These are phyloP conservation scores for Chorisops tibialis DNA, from an alignment of 2,888 invertebrate genomes.

Conservation along the genomic window DNA sequence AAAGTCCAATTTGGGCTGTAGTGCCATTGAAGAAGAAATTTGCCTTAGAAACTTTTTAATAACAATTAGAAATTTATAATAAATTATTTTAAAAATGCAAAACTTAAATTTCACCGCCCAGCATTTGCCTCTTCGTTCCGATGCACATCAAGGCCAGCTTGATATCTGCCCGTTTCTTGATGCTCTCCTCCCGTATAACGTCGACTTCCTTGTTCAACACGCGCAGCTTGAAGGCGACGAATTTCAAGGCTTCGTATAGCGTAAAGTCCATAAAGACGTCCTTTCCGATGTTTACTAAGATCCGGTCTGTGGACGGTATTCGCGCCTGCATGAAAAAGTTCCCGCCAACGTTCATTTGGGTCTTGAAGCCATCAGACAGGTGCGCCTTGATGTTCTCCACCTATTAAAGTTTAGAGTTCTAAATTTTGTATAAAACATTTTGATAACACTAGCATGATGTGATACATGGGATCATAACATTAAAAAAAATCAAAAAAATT, in stretches of 20 bases:
- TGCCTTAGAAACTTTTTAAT: too few relatives aligned
- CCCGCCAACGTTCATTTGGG: conserved; percentile 77
- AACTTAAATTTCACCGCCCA: too few relatives aligned
- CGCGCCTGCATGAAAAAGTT: conserved; percentile 78
- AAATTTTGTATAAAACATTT: too few relatives aligned
- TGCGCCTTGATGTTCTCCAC: conserved; percentile 60
- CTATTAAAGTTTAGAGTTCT: too few relatives aligned
- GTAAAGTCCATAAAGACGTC: conserved; percentile 73
- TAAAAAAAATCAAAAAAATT: too few relatives aligned
- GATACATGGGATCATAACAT: too few relatives aligned
- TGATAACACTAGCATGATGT: too few relatives aligned
- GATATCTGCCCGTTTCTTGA: conserved; percentile 72
- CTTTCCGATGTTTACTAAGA: conserved; percentile 72
- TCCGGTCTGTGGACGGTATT: conserved; percentile 62
- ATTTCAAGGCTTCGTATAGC: conserved; percentile 65
- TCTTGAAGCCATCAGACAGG: conserved; percentile 60
- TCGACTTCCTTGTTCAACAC: conserved; percentile 62
- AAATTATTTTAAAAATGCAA: too few relatives aligned
- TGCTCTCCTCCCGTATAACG: conserved; percentile 63
- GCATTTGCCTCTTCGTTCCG: conserved; percentile 32
- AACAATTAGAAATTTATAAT: too few relatives aligned
- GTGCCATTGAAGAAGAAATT: too few relatives aligned
- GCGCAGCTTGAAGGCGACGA: conserved; percentile 67
- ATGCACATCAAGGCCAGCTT: conserved; percentile 72
- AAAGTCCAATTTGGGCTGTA: too few relatives aligned